These are phyloP conservation scores for Chloroclysta siterata DNA, from an alignment of 2,888 invertebrate genomes.

Conservation along the genomic window DNA sequence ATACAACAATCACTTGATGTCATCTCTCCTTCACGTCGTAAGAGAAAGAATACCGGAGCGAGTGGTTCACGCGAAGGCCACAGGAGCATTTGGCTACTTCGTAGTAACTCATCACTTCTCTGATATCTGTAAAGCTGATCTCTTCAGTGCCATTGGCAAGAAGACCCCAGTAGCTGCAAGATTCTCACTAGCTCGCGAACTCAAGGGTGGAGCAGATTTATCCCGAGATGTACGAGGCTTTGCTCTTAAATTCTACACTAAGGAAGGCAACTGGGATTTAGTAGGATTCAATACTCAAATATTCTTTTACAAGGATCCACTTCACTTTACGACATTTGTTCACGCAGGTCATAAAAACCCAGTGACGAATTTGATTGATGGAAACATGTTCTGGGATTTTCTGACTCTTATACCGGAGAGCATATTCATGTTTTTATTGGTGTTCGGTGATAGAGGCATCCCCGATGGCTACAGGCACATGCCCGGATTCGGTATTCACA, in stretches of 20 bases:
- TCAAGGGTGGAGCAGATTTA: slow-evolving; percentile 93
- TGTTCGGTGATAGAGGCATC: slow-evolving; percentile 94
- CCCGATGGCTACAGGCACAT: slow-evolving; percentile 95
- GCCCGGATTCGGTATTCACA: slow-evolving; percentile 96
- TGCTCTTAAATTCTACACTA: slow-evolving; percentile 95
- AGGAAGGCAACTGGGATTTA: slow-evolving; percentile 95
- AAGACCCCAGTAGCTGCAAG: slow-evolving; percentile 90
- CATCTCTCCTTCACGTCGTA: slow-evolving; percentile 91
- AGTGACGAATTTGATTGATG: slow-evolving; percentile 91
- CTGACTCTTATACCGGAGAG: slow-evolving; percentile 92
- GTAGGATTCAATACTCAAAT: slow-evolving; percentile 96
- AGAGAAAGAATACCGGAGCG: slow-evolving; percentile 96
- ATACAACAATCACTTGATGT: slow-evolving; percentile 90
- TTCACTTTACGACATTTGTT: slow-evolving; percentile 94
- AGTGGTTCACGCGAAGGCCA: slow-evolving; percentile 96
- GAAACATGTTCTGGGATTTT: slow-evolving; percentile 97
- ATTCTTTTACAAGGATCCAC: slow-evolving; percentile 94
- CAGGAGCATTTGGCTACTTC: slow-evolving; percentile 93
- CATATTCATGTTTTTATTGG: slow-evolving; percentile 90
- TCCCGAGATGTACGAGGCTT: slow-evolving; percentile 95
- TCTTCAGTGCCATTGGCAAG: slow-evolving; percentile 90
- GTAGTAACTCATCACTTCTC: slow-evolving; percentile 93
- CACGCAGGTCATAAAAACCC: slow-evolving; percentile 97
- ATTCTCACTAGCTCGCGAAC: slow-evolving; percentile 92
- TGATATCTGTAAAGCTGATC: slow-evolving; percentile 89